A percentile compares a stretch with the other conserved stretches of the same genome.
Conservation (phyloP, 2,888 invertebrate genomes). For the Euzetes globulus region DNA sequence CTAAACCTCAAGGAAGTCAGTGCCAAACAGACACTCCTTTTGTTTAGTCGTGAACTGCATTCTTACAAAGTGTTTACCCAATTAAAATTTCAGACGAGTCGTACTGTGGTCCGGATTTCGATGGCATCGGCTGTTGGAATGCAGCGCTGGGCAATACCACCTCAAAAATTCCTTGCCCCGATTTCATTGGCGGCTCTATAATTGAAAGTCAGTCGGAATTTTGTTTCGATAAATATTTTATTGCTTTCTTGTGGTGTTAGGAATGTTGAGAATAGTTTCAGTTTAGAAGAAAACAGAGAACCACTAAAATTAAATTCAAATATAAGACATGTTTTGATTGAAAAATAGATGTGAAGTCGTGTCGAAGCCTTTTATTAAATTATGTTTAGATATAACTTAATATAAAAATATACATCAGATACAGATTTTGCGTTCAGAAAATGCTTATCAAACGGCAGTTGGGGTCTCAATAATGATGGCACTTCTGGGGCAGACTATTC, state of each 20-base stretch:
- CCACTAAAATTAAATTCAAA: background rate
- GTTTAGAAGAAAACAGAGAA: too few relatives aligned
- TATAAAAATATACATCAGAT: slow-evolving; percentile 31
- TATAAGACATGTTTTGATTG: background rate
- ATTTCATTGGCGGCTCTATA: background rate
- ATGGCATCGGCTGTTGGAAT: slow-evolving; percentile 51
- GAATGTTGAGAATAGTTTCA: too few relatives aligned
- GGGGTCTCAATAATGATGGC: slow-evolving; percentile 36
- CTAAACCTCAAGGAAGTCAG: background rate
- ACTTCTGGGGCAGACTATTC: slow-evolving; percentile 37
- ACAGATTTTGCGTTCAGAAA: slow-evolving; percentile 35
- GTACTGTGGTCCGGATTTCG: slow-evolving; percentile 44
- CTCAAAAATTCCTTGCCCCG: slow-evolving; percentile 58
- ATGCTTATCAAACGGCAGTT: slow-evolving; percentile 36
- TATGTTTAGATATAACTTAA: background rate
- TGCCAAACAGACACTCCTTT: background rate
- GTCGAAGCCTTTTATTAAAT: background rate
- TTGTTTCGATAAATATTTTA: background rate
- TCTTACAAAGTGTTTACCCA: background rate
- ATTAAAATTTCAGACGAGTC: background rate
- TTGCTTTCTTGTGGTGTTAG: background rate
- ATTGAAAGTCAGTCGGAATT: background rate
- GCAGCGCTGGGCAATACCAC: slow-evolving; percentile 48
- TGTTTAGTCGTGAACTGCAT: background rate
- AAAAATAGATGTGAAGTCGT: background rate